Evolutionary conservation across 2,888 invertebrate genomes (phyloP).

Genomic region (Yponomeuta evonymella): DNA sequence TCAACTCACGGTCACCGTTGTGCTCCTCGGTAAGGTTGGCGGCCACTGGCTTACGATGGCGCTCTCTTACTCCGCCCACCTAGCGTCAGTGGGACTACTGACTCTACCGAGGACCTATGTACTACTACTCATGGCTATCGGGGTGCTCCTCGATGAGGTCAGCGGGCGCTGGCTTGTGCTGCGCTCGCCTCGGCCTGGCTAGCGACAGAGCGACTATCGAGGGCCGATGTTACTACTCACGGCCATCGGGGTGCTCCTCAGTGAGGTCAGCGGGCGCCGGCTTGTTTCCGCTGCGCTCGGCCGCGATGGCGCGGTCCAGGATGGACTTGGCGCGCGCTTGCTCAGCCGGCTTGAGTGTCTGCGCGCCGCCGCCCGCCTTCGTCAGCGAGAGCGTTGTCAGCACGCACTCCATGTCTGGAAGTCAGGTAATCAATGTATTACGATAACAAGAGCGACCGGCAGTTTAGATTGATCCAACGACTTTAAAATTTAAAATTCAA

Average conservation of each 20-base stretch:
- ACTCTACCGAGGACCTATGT: slow-evolving; percentile 75
- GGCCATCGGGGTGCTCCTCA: slow-evolving; percentile 90
- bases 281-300: slow-evolving; percentile 83
- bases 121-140: slow-evolving; percentile 86
- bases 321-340: slow-evolving; percentile 87
- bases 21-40: slow-evolving; percentile 85
- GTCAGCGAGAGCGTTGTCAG: slow-evolving; percentile 88
- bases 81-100: slow-evolving; percentile 72
- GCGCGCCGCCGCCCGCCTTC: slow-evolving; percentile 78
- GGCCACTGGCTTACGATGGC: slow-evolving; percentile 76
- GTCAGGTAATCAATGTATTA: background rate
- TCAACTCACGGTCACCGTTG: slow-evolving; percentile 88
- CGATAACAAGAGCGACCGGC: no score
- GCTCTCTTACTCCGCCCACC: slow-evolving; percentile 82
- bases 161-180: slow-evolving; percentile 24
- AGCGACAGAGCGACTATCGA: background rate
- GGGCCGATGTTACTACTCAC: slow-evolving; percentile 69
- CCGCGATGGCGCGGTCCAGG: slow-evolving; percentile 87
- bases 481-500: no score
- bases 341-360: slow-evolving; percentile 83
- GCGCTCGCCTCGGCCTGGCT: no score
- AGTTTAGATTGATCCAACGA: no score
- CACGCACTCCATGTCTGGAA: slow-evolving; percentile 89
- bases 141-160: slow-evolving; percentile 88
- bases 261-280: slow-evolving; percentile 71